Base-by-base conservation (phyloP, 2,888 invertebrate species). In the Nephrotoma guestfalica region DNA sequence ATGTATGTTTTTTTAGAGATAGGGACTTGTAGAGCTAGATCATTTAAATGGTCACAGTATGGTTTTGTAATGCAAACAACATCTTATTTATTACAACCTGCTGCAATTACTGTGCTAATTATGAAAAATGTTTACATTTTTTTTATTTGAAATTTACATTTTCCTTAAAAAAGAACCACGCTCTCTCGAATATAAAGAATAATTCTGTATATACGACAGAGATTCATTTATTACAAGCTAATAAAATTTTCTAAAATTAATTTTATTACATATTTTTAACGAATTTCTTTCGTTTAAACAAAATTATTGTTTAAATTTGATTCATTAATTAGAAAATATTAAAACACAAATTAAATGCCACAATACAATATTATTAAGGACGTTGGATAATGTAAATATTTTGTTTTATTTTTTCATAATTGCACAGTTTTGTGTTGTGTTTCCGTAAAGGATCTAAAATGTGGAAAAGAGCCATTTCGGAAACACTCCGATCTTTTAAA, bases 381-480 rank as follows among this genome's bases (percentile, higher is more conserved):
- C 71, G 18, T 71, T 30, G 71, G 71, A 71, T 71, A 18, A 71
- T 71, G 71, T 71, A 71, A 71, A 71, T 71, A 30, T 71, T 71
- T 30, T 71, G 9, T 71, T 84, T 85, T 42, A 43, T 85, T 85
- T 85, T 85, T 85, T 85, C 45, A 85, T 85, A 41, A 15, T 43
- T 11, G 18, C 15, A 43, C 86, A 83, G 86, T 86, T 87, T 95
- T 96, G 96, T 96, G 96, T 95, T 96, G 96, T 96, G 96, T 95
- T 95, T 95, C 94, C 93, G 94, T 94, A 95, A 94, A 95, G 95
- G 94, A 94, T 93, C 92, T 92, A 92, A 92, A 92, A 93, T 93
- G 86, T 87, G 96, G 96, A 96, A 96, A 96, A 96, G 96, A 95
- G 96, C 96, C 95, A 95, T 95, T 95, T 94, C 94, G 94, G 95